Conservation (phyloP, 30 jellyfish, hydroid and myxozoan genomes). For the Cassiopea xamachana region DNA sequence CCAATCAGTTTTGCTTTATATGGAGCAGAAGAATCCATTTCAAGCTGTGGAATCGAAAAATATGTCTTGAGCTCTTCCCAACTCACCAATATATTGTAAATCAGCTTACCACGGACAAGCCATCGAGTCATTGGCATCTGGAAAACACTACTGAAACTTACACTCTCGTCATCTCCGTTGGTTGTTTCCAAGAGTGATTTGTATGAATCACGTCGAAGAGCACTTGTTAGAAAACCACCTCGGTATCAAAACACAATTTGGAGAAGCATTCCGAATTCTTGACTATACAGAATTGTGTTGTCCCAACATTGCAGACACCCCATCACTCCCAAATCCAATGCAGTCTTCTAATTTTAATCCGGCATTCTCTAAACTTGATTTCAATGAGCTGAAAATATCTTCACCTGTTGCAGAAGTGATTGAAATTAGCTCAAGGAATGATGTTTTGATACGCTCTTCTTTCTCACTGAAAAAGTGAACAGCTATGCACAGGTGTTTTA, state of each 20-base stretch:
- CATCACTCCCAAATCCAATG: conserved; percentile 56
- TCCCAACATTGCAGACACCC: conserved; percentile 79
- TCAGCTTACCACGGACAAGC: conserved; percentile 68
- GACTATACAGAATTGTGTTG: conserved; percentile 76
- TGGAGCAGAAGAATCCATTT: conserved; percentile 21
- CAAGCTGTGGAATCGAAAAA: conserved; percentile 36
- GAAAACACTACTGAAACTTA: conserved; percentile 46
- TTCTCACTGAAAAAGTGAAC: conserved; percentile 57
- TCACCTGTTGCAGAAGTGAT: conserved; percentile 29
- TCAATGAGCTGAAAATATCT: conserved; percentile 20
- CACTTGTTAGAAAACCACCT: conserved; percentile 73
- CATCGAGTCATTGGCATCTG: conserved; percentile 51
- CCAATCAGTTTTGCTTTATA: conserved; percentile 47
- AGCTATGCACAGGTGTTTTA: conserved; percentile 45
- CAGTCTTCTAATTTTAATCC: conserved; percentile 49
- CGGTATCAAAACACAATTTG: conserved; percentile 67
- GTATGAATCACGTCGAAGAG: conserved; percentile 69
- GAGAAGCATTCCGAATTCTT: conserved; percentile 47
- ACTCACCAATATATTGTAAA: conserved; percentile 44
- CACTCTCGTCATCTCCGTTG: conserved; percentile 55
- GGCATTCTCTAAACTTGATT: conserved; percentile 7
- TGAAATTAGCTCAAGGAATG: conserved; percentile 41
- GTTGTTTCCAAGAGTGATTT: conserved; percentile 27
- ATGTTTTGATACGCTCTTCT: conserved; percentile 46
- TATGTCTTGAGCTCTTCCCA: conserved; percentile 68